Evolutionary conservation across 2,113 vertebrate genomes (phyloP).

Genomic region (Pao palembangensis): DNA sequence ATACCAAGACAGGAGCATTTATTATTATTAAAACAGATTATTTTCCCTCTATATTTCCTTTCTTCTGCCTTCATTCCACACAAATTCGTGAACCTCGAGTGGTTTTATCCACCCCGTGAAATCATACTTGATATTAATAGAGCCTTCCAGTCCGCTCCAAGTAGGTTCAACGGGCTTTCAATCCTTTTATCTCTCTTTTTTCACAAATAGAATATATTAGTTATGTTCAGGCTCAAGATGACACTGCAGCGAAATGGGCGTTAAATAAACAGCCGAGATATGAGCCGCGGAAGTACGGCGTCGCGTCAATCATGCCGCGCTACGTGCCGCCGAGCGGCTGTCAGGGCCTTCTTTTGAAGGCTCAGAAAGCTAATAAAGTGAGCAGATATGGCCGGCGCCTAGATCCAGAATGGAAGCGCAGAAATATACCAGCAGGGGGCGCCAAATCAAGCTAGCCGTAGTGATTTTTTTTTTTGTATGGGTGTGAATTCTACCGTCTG

Average conservation of each 20-base stretch:
- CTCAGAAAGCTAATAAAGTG: conserved; percentile 13
- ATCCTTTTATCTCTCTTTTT: conserved; percentile 3
- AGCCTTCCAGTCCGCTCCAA: background rate
- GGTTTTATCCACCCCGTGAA: no score
- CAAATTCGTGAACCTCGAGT: no score
- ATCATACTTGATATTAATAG: conserved; percentile 4
- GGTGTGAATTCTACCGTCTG: no score
- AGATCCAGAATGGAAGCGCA: conserved; percentile 11
- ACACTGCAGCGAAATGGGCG: conserved; percentile 5
- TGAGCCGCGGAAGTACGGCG: conserved; percentile 1
- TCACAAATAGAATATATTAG: background rate
- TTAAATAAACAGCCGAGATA: conserved; percentile 16
- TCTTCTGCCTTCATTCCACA: no score
- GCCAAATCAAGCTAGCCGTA: no score
- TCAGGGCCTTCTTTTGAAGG: conserved; percentile 4
- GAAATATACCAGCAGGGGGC: no score
- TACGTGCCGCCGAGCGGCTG: conserved; percentile 15
- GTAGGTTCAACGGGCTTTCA: conserved; percentile 21
- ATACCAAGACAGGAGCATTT: no score
- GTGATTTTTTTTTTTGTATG: no score
- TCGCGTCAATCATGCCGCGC: conserved; percentile 29
- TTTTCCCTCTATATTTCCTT: no score
- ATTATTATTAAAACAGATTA: no score
- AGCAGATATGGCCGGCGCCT: conserved; percentile 2
- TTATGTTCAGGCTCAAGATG: conserved; percentile 3